Evolutionary conservation across 2,888 invertebrate genomes (phyloP), one percentile per base, ranked within the genome.

Genomic region (Nemapogon koenigi): DNA sequence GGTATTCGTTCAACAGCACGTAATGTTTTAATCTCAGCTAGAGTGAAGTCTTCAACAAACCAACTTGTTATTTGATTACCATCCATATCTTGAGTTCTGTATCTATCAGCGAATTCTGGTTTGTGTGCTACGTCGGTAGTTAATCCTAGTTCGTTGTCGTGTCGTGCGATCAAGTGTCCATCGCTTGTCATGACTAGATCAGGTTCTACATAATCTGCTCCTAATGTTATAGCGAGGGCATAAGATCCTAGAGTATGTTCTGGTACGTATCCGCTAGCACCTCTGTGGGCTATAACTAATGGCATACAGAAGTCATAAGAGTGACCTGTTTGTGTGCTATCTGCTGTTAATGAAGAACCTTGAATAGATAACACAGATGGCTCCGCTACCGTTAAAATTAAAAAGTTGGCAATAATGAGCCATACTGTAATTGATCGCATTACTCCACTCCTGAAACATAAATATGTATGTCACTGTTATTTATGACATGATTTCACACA

Each of bases 41-140:
- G 53, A 10, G 73, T 73, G 40, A 76, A 78, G 43, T 78, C 75
- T 60, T 76, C 76, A 2, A 64, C 63, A 43, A 75, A 78, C 75
- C 75, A 78, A 6, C 68, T 75, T 19, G 47, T 60, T 3, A 64
- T 31, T 45, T 49, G 43, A 0, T 27, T 42, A 10, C 70, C 68
- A 42, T 75, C 73, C 2, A 76, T 53, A 2, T 39, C 47, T 53
- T 73, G 65, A 0, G 60, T 73, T 40, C 60, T 54, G 37, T 53
- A 57, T 19, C 71, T 63, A n/a, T 55, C 48, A 2, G 63, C 60
- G 35, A 70, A 78, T 46, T 73, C 71, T 0, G 64, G 56, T 22
- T 46, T 65, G 16, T 56, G 44, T 1, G 59, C 53, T 11, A 78
- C 62, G 35, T 78, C 58, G 10, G 75, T 78, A 1, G 69, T 62